Evolutionary conservation across 1,140 invertebrate species (phyloP).

Genomic region (Bursaphelenchus mucronatus): DNA sequence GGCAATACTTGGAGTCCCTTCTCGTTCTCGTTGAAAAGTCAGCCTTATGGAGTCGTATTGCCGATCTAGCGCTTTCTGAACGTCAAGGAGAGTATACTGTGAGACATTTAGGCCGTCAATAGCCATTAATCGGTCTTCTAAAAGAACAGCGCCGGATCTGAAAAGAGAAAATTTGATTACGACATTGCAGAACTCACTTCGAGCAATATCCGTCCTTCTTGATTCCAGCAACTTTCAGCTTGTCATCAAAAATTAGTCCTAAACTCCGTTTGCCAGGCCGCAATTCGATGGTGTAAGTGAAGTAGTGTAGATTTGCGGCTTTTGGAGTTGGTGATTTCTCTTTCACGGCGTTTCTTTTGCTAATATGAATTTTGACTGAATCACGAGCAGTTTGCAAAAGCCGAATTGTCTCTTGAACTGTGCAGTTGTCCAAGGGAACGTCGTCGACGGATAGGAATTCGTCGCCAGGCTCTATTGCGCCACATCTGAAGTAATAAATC

Average conservation of each 20-base stretch:
- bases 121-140: constrained; percentile 1
- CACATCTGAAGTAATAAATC: background rate
- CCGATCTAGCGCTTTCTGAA: constrained; percentile 2
- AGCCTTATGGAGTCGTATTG: background rate
- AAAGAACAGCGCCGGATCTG: constrained; percentile 4
- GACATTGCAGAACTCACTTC: background rate
- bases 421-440: constrained; percentile 11
- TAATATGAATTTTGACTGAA: constrained; percentile 8
- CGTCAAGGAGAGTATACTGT: background rate
- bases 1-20: background rate
- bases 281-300: constrained; percentile 2
- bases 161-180: constrained; percentile 5
- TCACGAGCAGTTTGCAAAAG: constrained; percentile 12
- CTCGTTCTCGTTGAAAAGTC: background rate
- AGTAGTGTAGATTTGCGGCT: background rate
- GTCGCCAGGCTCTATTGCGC: constrained; percentile 15
- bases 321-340: background rate
- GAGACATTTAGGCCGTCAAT: constrained; percentile 3
- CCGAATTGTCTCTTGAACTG: constrained; percentile 14
- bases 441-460: constrained; percentile 17
- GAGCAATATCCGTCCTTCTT: constrained; percentile 3
- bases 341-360: background rate
- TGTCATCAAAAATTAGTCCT: constrained; percentile 4
- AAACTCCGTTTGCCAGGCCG: background rate
- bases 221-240: constrained; percentile 1